Evolutionary conservation across 1,140 invertebrate species (phyloP).

Genomic region (Andricus grossulariae): DNA sequence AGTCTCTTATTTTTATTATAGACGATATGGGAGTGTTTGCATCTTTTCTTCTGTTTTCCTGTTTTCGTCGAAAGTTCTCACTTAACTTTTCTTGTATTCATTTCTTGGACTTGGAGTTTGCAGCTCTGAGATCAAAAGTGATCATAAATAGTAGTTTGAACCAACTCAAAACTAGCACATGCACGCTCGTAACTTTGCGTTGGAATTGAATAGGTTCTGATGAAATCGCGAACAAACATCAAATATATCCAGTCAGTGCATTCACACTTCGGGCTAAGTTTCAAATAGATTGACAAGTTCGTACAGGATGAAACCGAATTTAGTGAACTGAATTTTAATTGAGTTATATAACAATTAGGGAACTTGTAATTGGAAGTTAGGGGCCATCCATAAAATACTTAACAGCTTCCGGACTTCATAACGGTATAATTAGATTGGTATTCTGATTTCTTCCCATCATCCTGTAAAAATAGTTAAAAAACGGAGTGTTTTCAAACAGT

Average conservation of each 20-base stretch:
- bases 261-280: background rate
- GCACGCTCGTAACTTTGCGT: background rate
- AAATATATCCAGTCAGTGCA: background rate
- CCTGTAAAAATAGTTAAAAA: no score
- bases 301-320: background rate
- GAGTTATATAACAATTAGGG: no score
- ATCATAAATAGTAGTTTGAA: slow-evolving; percentile 8
- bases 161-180: slow-evolving; percentile 5
- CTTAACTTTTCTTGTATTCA: slow-evolving; percentile 1
- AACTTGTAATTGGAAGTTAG: no score
- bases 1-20: background rate
- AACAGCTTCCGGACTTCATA: no score
- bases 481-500: no score
- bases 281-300: background rate
- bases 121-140: background rate
- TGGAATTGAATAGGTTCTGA: slow-evolving; percentile 9
- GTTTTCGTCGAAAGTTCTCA: background rate
- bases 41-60: background rate
- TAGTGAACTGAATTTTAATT: background rate
- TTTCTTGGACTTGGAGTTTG: background rate
- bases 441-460: no score
- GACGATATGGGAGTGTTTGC: background rate
- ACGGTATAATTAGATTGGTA: no score
- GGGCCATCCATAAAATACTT: no score
- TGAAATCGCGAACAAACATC: slow-evolving; percentile 12